Evolutionary conservation across 2,113 vertebrate genomes (phyloP).

Genomic region (Scatophagus argus): DNA sequence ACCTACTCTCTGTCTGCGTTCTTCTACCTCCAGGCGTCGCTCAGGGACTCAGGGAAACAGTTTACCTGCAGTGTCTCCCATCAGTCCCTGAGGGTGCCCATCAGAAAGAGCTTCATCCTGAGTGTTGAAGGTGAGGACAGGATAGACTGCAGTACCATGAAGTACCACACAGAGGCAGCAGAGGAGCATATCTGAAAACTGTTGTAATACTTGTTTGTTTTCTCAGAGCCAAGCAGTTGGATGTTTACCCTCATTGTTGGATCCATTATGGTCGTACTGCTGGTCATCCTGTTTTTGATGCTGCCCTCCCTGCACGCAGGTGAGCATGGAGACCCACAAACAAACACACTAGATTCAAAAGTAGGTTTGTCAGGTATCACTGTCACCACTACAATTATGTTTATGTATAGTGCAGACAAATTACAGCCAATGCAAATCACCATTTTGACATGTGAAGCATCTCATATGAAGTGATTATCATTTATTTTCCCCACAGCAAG

Average conservation of each 20-base stretch:
- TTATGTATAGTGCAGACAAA: background rate
- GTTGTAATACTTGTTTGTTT: constrained; percentile 4
- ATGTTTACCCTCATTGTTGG: constrained; percentile 19
- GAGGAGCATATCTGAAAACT: background rate
- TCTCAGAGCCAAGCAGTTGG: constrained; percentile 71
- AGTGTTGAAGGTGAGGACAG: constrained; percentile 72
- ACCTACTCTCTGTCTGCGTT: constrained; percentile 82
- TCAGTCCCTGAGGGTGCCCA: constrained; percentile 72
- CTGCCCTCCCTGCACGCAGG: constrained; percentile 58
- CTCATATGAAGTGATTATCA: background rate
- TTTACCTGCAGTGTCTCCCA: constrained; percentile 84
- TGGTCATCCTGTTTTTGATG: constrained; percentile 43
- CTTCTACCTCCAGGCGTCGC: constrained; percentile 77
- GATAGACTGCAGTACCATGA: background rate
- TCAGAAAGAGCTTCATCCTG: constrained; percentile 82
- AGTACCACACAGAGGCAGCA: constrained; percentile 59
- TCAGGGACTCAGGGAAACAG: constrained; percentile 60
- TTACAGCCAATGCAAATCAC: background rate
- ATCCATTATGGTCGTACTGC: constrained; percentile 31
- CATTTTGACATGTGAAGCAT: background rate
- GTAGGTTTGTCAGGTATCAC: background rate
- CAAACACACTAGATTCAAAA: background rate
- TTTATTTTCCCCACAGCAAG: constrained; percentile 66
- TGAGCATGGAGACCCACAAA: constrained; percentile 43
- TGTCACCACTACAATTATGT: background rate